Evolutionary conservation across 2,797 vertebrate species (phyloP).

Genomic region (Semaprochilodus insignis): DNA sequence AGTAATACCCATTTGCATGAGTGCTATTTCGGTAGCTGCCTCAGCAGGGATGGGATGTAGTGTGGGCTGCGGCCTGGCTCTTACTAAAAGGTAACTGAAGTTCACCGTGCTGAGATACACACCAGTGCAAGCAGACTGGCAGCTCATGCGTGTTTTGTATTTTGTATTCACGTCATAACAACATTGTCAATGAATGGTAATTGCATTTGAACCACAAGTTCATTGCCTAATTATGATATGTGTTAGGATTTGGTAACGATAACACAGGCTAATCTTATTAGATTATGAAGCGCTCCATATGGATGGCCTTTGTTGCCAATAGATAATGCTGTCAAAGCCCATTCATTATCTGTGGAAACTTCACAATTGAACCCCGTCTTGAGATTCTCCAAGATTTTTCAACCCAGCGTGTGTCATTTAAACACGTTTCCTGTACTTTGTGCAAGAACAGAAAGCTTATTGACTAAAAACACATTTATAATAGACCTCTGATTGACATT

Average conservation of each 20-base stretch:
- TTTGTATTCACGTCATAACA: not conserved
- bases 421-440: not conserved
- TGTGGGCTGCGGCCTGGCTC: not conserved
- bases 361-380: not conserved
- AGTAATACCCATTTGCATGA: constrained; percentile 50
- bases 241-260: constrained; percentile 10
- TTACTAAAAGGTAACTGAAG: constrained; percentile 38
- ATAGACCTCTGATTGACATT: no score
- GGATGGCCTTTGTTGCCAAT: not conserved
- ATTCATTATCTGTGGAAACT: not conserved
- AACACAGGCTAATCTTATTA: not conserved
- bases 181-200: not conserved
- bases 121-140: not conserved
- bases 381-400: not conserved
- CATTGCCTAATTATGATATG: constrained; percentile 6
- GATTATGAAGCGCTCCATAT: not conserved
- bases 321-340: constrained; percentile 5
- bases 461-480: no score
- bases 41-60: constrained; percentile 29
- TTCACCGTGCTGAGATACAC: constrained; percentile 8
- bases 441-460: not conserved
- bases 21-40: constrained; percentile 45
- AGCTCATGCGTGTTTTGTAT: not conserved
- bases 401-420: not conserved
- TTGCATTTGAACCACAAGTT: not conserved